These are phyloP conservation scores for Sterna hirundo DNA, from an alignment of 2,113 vertebrate genomes.

Conservation along the genomic window DNA sequence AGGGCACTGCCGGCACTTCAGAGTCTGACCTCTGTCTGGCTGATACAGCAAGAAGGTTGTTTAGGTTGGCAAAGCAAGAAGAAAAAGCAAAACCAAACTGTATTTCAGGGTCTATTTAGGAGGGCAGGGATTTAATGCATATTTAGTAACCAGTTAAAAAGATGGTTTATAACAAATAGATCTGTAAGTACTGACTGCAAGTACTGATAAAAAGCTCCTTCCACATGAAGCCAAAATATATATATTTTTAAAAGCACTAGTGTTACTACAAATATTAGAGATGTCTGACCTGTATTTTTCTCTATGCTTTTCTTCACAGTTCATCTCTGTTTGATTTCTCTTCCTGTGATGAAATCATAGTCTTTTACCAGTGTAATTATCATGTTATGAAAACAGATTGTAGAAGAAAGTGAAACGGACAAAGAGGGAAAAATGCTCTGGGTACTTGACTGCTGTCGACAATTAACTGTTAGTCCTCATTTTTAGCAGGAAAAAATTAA, in stretches of 20 bases:
- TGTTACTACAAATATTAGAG: neutral
- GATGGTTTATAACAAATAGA: neutral
- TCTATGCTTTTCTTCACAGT: neutral
- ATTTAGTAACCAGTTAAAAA: neutral
- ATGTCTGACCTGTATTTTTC: neutral
- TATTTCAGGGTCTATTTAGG: neutral
- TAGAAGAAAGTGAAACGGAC: conserved; percentile 3
- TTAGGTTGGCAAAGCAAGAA: neutral
- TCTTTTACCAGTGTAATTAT: conserved; percentile 28
- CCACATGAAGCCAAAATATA: neutral
- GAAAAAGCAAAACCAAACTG: neutral
- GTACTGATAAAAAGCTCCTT: neutral
- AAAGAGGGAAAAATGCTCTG: neutral
- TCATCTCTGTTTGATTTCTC: conserved; percentile 6
- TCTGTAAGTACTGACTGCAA: neutral
- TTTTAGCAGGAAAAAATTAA: neutral
- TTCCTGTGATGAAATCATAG: neutral
- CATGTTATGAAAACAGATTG: conserved; percentile 4
- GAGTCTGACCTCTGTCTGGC: neutral
- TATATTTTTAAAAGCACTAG: neutral
- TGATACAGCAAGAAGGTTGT: neutral
- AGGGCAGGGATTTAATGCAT: neutral
- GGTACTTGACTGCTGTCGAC: neutral
- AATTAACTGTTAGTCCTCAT: neutral
- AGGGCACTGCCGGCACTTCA: neutral